A percentile compares a stretch with the other conserved stretches of the same genome.
Evolutionary conservation across 2,113 vertebrate species (phyloP).

Genomic region (Gadus macrocephalus): DNA sequence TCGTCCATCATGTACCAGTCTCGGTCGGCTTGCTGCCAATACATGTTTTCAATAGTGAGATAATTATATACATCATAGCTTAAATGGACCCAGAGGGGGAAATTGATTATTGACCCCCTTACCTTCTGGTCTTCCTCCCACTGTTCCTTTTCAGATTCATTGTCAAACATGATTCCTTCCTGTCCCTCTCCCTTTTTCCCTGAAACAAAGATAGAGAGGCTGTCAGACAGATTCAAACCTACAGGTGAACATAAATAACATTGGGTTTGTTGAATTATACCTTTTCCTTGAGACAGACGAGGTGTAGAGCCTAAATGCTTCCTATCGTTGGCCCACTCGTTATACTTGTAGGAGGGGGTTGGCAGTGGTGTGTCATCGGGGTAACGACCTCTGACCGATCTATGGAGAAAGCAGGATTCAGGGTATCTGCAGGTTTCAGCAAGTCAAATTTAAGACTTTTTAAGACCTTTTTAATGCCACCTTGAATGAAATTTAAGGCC

Average conservation of each 20-base stretch:
- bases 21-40: conserved; percentile 89
- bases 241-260: not conserved
- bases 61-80: not conserved
- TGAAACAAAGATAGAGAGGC: conserved; percentile 36
- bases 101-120: conserved; percentile 25
- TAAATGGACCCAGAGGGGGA: not conserved
- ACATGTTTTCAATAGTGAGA: not conserved
- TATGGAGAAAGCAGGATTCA: conserved; percentile 38
- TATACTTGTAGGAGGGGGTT: conserved; percentile 95
- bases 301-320: conserved; percentile 87
- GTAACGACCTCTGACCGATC: conserved; percentile 84
- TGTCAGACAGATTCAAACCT: not conserved
- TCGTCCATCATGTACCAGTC: conserved; percentile 99
- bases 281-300: conserved; percentile 90
- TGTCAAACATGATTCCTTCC: conserved; percentile 86
- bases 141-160: conserved; percentile 86
- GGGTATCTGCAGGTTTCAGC: too few species aligned
- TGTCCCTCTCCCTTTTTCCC: conserved; percentile 79
- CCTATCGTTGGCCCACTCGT: conserved; percentile 94
- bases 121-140: conserved; percentile 98
- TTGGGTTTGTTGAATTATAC: conserved; percentile 56
- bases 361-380: conserved; percentile 85
- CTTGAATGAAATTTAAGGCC: too few species aligned
- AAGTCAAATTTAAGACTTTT: too few species aligned
- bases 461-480: too few species aligned